These are phyloP conservation scores for Spondyliosoma cantharus DNA, from an alignment of 2,797 vertebrate species.

Conservation along the genomic window DNA sequence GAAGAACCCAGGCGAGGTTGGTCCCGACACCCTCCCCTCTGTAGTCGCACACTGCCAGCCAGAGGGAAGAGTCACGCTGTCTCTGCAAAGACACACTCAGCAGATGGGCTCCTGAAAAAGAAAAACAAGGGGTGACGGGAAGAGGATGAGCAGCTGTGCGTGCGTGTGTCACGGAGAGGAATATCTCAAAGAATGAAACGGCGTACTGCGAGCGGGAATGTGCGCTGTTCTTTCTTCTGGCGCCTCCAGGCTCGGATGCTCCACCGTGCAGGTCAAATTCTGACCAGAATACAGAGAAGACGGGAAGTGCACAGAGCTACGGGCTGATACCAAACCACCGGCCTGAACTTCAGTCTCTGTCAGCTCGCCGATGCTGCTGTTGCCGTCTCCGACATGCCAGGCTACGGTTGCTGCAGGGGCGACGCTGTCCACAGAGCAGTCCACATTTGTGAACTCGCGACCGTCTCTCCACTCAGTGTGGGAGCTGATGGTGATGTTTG, in stretches of 20 bases:
- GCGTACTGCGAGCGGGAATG: slow-evolving; percentile 72
- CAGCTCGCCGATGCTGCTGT: slow-evolving; percentile 26
- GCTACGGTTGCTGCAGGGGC: slow-evolving; percentile 66
- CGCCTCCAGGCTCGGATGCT: slow-evolving; percentile 67
- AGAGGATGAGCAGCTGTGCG: slow-evolving; percentile 33
- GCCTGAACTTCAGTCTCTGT: slow-evolving; percentile 41
- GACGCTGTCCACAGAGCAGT: slow-evolving; percentile 73
- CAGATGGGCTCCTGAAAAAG: slow-evolving; percentile 63
- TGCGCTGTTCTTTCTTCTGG: slow-evolving; percentile 64
- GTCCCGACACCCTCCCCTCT: slow-evolving; percentile 46
- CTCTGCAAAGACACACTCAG: slow-evolving; percentile 65
- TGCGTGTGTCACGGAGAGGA: slow-evolving; percentile 31
- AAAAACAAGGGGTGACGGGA: slow-evolving; percentile 50
- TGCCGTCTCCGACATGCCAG: slow-evolving; percentile 66
- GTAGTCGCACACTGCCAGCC: slow-evolving; percentile 79
- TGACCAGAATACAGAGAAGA: slow-evolving; percentile 74
- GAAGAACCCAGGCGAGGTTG: slow-evolving; percentile 79
- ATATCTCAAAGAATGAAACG: slow-evolving; percentile 31
- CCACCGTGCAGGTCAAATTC: slow-evolving; percentile 76
- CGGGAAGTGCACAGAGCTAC: slow-evolving; percentile 66
- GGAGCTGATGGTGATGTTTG: slow-evolving; percentile 69
- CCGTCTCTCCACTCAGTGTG: slow-evolving; percentile 66
- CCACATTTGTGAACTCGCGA: slow-evolving; percentile 56
- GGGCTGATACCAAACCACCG: slow-evolving; percentile 43
- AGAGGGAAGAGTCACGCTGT: slow-evolving; percentile 58